These are phyloP conservation scores for Acanthosoma haemorrhoidale DNA, from an alignment of 2,888 invertebrate genomes.

Conservation along the genomic window DNA sequence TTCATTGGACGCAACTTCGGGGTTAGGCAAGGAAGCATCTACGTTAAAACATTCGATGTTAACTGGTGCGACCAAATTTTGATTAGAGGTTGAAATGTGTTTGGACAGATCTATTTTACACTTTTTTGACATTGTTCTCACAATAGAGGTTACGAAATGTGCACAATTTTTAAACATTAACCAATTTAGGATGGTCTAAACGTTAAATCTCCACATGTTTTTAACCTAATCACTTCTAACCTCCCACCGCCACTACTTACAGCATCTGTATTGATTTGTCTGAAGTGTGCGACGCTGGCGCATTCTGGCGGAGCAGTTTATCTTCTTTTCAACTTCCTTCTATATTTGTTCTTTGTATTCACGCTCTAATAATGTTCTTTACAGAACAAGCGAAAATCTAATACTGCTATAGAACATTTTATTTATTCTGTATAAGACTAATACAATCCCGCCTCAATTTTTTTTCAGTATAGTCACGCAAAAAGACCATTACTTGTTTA, in stretches of 20 bases:
- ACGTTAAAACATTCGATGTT: background rate
- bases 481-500: no score
- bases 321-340: background rate
- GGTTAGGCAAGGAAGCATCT: background rate
- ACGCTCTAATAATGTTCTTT: no score
- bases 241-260: no score
- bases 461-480: no score
- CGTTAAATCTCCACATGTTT: background rate
- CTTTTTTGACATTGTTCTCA: conserved; percentile 22
- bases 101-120: conserved; percentile 15
- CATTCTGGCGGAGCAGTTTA: background rate
- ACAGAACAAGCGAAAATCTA: no score
- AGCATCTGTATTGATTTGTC: background rate
- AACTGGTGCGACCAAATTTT: background rate
- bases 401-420: no score
- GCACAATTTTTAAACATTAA: conserved; percentile 17
- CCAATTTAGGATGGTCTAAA: background rate
- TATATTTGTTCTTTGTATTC: no score
- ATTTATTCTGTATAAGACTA: no score
- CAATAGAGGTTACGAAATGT: background rate
- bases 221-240: background rate
- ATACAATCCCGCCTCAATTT: no score
- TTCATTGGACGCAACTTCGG: no score
- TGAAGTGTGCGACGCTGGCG: background rate
- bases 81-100: background rate